Conservation (phyloP, 2,888 invertebrate genomes). For the Caenorhabditis plicata region DNA sequence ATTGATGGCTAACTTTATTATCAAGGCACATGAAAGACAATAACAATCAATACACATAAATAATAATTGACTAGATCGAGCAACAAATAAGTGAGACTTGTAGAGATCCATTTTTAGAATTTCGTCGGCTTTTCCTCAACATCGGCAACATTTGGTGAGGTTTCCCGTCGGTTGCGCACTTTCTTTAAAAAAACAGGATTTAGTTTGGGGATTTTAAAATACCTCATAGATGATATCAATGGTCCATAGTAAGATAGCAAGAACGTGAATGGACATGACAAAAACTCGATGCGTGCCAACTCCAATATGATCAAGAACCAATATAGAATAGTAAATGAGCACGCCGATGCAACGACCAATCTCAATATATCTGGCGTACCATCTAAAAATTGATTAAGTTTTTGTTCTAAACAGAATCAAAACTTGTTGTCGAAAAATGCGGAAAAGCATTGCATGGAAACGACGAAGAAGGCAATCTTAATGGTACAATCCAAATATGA, state of each 20-base stretch:
- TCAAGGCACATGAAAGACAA: too few relatives aligned
- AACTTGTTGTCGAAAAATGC: constrained; percentile 50
- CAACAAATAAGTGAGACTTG: too few relatives aligned
- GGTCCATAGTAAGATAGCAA: constrained; percentile 24
- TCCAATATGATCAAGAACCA: constrained; percentile 52
- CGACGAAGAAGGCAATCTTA: constrained; percentile 61
- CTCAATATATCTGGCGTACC: constrained; percentile 56
- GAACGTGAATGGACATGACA: constrained; percentile 42
- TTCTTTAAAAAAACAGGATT: too few relatives aligned
- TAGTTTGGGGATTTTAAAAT: too few relatives aligned
- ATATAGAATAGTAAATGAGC: constrained; percentile 47
- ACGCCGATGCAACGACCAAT: constrained; percentile 53
- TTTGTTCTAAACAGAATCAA: background rate
- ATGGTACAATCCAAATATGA: constrained; percentile 52
- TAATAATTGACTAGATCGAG: too few relatives aligned
- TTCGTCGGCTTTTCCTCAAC: too few relatives aligned
- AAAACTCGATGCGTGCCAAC: constrained; percentile 57
- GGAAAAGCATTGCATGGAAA: constrained; percentile 59
- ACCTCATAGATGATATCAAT: constrained; percentile 26
- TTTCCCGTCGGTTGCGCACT: too few relatives aligned
- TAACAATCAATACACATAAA: too few relatives aligned
- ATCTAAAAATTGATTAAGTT: constrained; percentile 37
- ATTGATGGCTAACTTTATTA: too few relatives aligned
- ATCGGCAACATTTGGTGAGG: too few relatives aligned
- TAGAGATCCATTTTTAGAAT: too few relatives aligned